Evolutionary conservation across 2,113 vertebrate species (phyloP), one percentile per base, ranked within the genome.

Genomic region (Rhadina sibilatrix): DNA sequence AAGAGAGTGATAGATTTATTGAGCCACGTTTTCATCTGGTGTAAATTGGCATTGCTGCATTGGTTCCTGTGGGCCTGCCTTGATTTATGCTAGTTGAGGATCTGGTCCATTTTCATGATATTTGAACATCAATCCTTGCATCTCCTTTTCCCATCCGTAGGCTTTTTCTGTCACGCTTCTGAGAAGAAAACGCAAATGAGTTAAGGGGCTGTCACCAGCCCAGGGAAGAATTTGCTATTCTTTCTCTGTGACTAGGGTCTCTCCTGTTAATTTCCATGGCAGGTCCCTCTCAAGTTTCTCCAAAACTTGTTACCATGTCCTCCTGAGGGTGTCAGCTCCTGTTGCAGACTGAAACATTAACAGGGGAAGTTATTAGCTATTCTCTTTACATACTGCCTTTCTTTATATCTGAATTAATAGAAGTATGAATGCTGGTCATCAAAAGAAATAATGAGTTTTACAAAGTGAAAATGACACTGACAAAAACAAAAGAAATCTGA

Each of bases 401-500:
- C 86, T 97, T 97, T 94, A 90, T 92, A 85, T 94, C 50, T 95
- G 82, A 97, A 97, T 96, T 97, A 97, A 97, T 97, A 97, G 80
- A 79, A 69, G 54, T 54, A 97, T 95, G 85, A 98, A 97, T 96
- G 89, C 76, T 78, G 79, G 90, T 89, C 94, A 97, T 96, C 90
- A 96, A 97, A 97, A 92, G 93, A 96, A 93, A 97, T 96, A 96
- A 97, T 95, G 92, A 96, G 91, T 81, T 96, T 96, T 94, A 97
- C 91, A 96, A 96, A 97, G 89, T 81, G 40, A 97, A 98, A 98
- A 97, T 96, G 95, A 97, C 97, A 96, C 59, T 82, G 31, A 35
- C 50, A 96, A 97, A 98, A 87, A 94, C 92, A 97, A 97, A 96
- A 91, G 91, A 96, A 97, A 97, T 96, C 93, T 94, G 72, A 95